Evolutionary conservation across 2,113 vertebrate species (phyloP).

Genomic region (Clarias gariepinus): DNA sequence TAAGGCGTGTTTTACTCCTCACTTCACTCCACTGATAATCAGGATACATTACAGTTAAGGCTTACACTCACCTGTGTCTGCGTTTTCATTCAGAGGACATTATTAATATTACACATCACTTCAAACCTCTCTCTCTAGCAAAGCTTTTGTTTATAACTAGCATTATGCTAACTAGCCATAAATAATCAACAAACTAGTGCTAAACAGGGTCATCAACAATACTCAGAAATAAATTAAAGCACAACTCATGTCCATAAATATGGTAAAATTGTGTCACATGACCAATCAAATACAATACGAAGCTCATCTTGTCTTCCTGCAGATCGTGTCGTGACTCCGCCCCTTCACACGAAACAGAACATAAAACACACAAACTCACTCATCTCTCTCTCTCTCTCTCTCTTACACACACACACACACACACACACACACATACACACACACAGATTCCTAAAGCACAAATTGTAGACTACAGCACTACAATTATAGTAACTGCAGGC

Average conservation of each 20-base stretch:
- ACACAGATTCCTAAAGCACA: not conserved
- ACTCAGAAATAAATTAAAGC: not conserved
- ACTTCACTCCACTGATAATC: no score
- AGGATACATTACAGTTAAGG: no score
- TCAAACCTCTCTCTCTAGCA: no score
- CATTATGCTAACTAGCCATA: no score
- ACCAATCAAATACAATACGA: not conserved
- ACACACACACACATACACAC: not conserved
- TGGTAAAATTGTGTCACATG: not conserved
- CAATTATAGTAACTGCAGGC: not conserved
- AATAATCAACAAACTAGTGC: not conserved
- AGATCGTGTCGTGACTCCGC: not conserved
- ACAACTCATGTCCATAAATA: not conserved
- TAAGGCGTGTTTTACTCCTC: no score
- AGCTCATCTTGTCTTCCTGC: not conserved
- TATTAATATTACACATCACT: not conserved
- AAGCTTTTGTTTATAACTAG: not conserved
- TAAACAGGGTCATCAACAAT: not conserved
- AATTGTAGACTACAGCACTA: constrained; percentile 8
- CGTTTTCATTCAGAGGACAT: not conserved
- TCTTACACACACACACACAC: not conserved
- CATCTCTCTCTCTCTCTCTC: not conserved
- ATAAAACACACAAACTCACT: not conserved
- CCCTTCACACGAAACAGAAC: not conserved
- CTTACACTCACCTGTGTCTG: no score